Evolutionary conservation across 1,140 invertebrate genomes (phyloP), one percentile per base, ranked within the genome.

Genomic region (Heliconius himera): DNA sequence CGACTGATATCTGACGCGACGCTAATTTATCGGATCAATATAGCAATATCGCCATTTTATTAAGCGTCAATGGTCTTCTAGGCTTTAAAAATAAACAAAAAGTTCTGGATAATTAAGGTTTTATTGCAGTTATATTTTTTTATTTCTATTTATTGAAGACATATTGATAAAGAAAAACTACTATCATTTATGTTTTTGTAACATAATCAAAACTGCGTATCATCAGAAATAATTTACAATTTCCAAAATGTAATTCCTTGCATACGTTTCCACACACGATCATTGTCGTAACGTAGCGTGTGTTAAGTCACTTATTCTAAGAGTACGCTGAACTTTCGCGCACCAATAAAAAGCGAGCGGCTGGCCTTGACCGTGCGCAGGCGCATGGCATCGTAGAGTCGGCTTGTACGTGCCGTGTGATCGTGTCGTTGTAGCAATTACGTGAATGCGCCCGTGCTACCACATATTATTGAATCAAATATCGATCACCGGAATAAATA

Each of bases 301-400:
- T 80, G 79, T 83, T 83, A 82, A 84, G 83, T 84, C 79, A 84
- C 78, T 83, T 84, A 79, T 83, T 80, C 78, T 80, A 78, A 73
- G 87, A 83, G 88, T 85, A 79, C 88, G 85, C 77, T 89, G 88
- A 89, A 89, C 88, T 89, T 88, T 89, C 79, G 85, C 85, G 84
- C 83, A 83, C 77, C 78, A 80, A 86, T 87, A 89, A 89, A 87
- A 89, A 87, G 83, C 85, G 85, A 82, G 78, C 87, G 81, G 78
- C 76, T 88, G 85, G 87, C 88, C 88, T 89, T 89, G 88, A 89
- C 88, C 86, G 87, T 83, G 84, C 80, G 83, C 81, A 78, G 81
- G 83, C 81, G 81, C 83, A 81, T 70, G 81, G 75, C 72, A 66
- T 76, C 78, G 73, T 70, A 76, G 79, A 78, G 74, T 54, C 72